Evolutionary conservation across 2,797 vertebrate species (phyloP), one percentile per base, ranked within the genome.

Genomic region (Liparis tanakae): DNA sequence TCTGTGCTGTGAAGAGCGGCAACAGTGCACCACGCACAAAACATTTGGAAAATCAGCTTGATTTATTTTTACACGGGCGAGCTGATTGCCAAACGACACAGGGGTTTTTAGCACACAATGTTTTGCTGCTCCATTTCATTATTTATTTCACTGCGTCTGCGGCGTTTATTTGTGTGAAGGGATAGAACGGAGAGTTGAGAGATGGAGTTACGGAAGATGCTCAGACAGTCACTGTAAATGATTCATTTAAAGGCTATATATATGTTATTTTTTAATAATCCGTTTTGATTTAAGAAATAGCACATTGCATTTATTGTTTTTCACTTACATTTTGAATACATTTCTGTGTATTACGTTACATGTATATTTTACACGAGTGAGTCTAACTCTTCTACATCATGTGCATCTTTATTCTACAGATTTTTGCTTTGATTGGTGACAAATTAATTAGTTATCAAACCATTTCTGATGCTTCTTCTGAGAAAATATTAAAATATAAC

Each of bases 1-100:
- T 95, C 95, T 95, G 95, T 95, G 94, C 93, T 93, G 95, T 76
- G 95, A 95, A 95, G 93, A 93, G 91, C 88, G 72, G 92, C 91
- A 90, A 92, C 94, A 93, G 93, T 88, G 87, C 91, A 89, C 88
- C 91, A 90, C 90, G 85, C 90, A 93, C 87, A 88, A 93, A 95
- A 94, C 95, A 95, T 95, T 95, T 95, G 94, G 94, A 95, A 95
- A 95, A 94, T 95, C 95, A 95, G 94, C 95, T 95, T 95, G 94
- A 95, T 95, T 94, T 95, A 95, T 95, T 95, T 95, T 94, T 95
- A 94, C 92, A 93, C 88, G 89, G 88, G 83, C 88, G 81, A 84
- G 89, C 88, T 85, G 91, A 93, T 92, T 93, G 94, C 93, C 94
- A 95, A 95, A 90, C 93, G 91, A 94, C 95, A 95, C 94, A 94